Evolutionary conservation across 2,888 invertebrate genomes (phyloP), one percentile per base, ranked within the genome.

Genomic region (Tetragnatha montana): DNA sequence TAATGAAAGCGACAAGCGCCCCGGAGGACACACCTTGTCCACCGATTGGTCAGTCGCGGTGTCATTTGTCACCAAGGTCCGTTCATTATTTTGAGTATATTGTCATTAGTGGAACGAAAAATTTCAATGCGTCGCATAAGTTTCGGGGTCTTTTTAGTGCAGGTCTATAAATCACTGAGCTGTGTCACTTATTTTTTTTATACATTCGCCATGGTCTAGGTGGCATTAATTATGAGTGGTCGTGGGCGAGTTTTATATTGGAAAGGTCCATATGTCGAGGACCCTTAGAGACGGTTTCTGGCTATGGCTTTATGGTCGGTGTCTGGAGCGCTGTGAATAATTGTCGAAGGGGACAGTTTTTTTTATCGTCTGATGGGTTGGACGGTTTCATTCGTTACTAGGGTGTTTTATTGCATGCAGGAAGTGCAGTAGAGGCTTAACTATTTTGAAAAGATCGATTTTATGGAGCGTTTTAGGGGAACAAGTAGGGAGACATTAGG

Each of bases 21-120:
- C 73, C 71, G 47, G 71, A 12, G 87, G 87, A 81, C 81, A 87
- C 81, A 81, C 81, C 87, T 79, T 79, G 82, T 69, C 73, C 68
- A 51, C 17, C 50, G 47, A 69, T 81, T 81, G 81, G 87, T 60
- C 68, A 51, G 49, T 49, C 17, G 51, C 12, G 1, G 71, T 47
- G 81, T 78, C 89, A 85, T 89, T 89, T 89, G 89, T 89, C 89
- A 89, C 89, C 47, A 50, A 8, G 14, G 10, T 21, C n/a, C 21
- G 78, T 78, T 89, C 89, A 89, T 89, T 89, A 89, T 76, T 89
- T 81, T 89, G 81, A 89, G 89, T 89, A 89, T 51, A 83, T 85
- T 85, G 81, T 80, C 79, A 74, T 78, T 82, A 76, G 71, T 49
- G 80, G 50, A 60, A 49, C 22, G 50, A 73, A 8, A 74, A 80